Percentiles rank a stretch among this genome's conserved stretches.
Evolutionary conservation across 2,888 invertebrate genomes (phyloP).

Genomic region (Pyrrhia umbra): DNA sequence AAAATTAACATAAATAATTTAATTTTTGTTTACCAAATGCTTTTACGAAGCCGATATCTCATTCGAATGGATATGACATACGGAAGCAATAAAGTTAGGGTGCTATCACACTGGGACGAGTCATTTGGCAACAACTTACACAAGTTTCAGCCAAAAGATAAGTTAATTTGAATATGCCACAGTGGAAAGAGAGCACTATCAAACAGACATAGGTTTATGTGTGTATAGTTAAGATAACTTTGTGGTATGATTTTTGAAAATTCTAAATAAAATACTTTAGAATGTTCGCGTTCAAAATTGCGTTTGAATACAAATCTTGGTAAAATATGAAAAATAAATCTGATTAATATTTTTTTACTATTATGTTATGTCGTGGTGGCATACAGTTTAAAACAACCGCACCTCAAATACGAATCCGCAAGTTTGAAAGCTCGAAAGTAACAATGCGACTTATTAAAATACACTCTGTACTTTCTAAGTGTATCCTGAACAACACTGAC

Average conservation of each 20-base stretch:
- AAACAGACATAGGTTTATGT: neutral
- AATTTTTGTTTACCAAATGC: neutral
- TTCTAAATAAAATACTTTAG: neutral
- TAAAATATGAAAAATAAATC: no score
- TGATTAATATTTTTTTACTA: no score
- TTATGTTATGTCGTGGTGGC: no score
- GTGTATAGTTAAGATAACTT: neutral
- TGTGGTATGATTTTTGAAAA: neutral
- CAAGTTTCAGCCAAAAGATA: neutral
- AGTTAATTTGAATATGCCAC: constrained; percentile 1
- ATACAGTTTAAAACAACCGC: no score
- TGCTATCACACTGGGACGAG: neutral
- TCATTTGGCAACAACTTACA: neutral
- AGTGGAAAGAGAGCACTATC: neutral
- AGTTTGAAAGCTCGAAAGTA: no score
- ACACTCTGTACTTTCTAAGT: no score
- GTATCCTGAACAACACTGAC: no score
- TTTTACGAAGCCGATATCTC: neutral
- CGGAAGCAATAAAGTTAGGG: neutral
- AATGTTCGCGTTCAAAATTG: neutral
- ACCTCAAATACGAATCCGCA: no score
- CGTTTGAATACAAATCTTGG: no score
- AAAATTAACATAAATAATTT: neutral
- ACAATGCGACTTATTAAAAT: no score
- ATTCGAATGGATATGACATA: neutral